These are phyloP conservation scores for Piscicola geometra DNA, from an alignment of 2,888 invertebrate species.

Conservation along the genomic window DNA sequence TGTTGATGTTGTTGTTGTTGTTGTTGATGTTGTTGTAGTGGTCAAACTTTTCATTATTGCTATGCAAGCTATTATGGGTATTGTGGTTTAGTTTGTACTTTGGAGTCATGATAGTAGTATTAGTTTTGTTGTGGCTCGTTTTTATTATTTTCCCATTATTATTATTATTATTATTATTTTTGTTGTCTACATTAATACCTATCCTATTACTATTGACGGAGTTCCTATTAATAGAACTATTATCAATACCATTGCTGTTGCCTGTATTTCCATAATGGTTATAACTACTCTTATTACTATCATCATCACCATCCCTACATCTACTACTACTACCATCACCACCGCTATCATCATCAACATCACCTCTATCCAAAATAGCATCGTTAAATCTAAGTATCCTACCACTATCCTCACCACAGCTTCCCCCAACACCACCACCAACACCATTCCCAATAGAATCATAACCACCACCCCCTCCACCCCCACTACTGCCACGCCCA, in stretches of 20 bases:
- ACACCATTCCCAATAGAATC: too few species aligned
- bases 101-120: too few species aligned
- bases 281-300: not conserved
- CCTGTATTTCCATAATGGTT: not conserved
- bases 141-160: not conserved
- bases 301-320: not conserved
- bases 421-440: too few species aligned
- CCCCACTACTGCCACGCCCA: not conserved
- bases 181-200: not conserved
- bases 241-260: not conserved
- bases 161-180: not conserved
- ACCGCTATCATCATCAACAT: too few species aligned
- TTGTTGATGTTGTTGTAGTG: slow-evolving; percentile 15
- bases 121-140: too few species aligned
- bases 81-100: not conserved
- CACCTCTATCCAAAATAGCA: too few species aligned
- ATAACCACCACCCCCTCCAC: not conserved
- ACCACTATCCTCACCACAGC: too few species aligned
- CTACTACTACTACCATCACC: too few species aligned
- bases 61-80: not conserved
- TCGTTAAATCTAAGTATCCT: too few species aligned
- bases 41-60: not conserved
- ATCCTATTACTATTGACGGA: not conserved
- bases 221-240: not conserved
- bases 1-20: slow-evolving; percentile 2